Percentiles rank a stretch among this genome's conserved stretches.
phyloP scores from a whole-genome alignment of 1,140 invertebrate species.

The Ylistrum balloti region DNA sequence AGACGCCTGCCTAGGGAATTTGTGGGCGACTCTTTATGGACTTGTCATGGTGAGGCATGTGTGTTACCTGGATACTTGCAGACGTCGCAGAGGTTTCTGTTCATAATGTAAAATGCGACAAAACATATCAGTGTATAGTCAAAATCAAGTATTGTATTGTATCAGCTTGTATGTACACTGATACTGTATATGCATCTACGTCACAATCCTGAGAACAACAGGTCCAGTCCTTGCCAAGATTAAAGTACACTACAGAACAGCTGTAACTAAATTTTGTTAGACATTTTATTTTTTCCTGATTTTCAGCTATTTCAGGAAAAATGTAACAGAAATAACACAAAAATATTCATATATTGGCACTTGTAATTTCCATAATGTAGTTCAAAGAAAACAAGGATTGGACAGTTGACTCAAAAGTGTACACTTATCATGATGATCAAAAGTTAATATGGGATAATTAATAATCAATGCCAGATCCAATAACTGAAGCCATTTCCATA shows the following conservation, averaged over 20 bases:
- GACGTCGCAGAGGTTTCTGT: conserved; percentile 37
- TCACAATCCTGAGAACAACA: background rate
- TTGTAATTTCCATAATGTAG: background rate
- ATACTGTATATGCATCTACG: background rate
- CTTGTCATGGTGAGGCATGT: conserved; percentile 31
- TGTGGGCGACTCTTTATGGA: background rate
- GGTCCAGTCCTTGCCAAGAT: background rate
- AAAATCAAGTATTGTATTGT: background rate
- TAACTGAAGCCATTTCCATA: background rate
- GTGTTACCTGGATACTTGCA: conserved; percentile 32
- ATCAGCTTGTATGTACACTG: background rate
- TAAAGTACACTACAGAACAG: background rate
- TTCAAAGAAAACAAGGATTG: background rate
- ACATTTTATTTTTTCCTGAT: too few species aligned
- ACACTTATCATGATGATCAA: background rate
- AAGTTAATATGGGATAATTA: background rate
- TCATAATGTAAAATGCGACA: conserved; percentile 39
- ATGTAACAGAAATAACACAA: too few species aligned
- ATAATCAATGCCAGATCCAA: background rate
- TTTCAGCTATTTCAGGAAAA: too few species aligned
- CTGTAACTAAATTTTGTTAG: too few species aligned
- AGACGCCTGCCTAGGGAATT: conserved; percentile 4
- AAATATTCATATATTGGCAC: too few species aligned
- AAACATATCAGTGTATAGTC: conserved; percentile 11
- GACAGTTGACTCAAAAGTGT: background rate